These are phyloP conservation scores for Xenopus borealis DNA, from an alignment of 2,113 vertebrate genomes.

Conservation along the genomic window DNA sequence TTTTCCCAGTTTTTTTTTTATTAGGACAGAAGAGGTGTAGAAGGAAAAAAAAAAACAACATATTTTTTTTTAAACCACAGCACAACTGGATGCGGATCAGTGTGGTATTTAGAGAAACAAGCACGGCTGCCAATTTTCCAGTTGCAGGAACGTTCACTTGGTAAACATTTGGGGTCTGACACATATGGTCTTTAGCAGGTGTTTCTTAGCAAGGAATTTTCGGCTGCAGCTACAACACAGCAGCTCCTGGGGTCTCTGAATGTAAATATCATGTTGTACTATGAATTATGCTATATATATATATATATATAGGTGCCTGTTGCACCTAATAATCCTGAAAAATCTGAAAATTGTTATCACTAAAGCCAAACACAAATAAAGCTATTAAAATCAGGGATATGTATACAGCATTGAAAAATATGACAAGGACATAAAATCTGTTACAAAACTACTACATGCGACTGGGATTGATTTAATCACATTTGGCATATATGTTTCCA, in stretches of 20 bases:
- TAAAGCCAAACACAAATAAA: no score
- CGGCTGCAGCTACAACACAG: neutral
- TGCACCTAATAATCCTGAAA: no score
- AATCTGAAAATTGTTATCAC: no score
- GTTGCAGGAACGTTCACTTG: conserved; percentile 39
- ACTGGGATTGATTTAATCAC: no score
- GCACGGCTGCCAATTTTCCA: conserved; percentile 37
- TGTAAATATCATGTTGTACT: neutral
- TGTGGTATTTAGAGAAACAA: conserved; percentile 39
- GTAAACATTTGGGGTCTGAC: conserved; percentile 46
- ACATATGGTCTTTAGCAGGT: conserved; percentile 48
- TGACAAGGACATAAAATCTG: no score
- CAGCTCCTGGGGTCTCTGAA: neutral
- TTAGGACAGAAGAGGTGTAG: no score
- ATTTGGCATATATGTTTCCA: no score
- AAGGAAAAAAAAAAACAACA: neutral
- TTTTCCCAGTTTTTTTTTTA: no score
- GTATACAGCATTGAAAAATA: no score
- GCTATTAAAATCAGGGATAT: no score
- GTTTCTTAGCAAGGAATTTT: conserved; percentile 34
- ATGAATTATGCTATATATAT: neutral
- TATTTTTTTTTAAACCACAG: neutral
- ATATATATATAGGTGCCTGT: no score
- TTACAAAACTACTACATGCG: no score
- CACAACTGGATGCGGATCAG: conserved; percentile 3